phyloP scores from a whole-genome alignment of 2,888 invertebrate genomes.

The Augochlorella aurata region DNA sequence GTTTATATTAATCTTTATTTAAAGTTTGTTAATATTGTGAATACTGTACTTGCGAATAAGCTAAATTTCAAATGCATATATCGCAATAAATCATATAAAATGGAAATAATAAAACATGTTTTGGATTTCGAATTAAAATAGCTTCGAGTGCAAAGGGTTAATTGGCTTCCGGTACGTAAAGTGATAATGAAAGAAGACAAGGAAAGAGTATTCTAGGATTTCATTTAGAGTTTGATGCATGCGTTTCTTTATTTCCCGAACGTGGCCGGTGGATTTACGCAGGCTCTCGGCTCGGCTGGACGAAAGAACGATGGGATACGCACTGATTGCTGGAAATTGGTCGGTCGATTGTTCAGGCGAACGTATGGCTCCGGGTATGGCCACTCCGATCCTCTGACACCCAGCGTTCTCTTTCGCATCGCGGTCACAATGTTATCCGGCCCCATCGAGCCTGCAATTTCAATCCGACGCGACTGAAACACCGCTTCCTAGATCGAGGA shows the following conservation, averaged over 20 bases:
- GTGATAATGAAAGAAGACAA: background rate
- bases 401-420: constrained; percentile 38
- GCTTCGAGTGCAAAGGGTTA: too few relatives aligned
- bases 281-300: constrained; percentile 12
- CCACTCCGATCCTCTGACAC: constrained; percentile 28
- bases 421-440: constrained; percentile 69
- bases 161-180: too few relatives aligned
- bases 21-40: too few relatives aligned
- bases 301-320: constrained; percentile 47
- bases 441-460: constrained; percentile 68
- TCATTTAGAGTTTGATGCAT: background rate
- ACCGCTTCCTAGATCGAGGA: constrained; percentile 71
- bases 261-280: background rate
- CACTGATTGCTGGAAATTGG: constrained; percentile 57
- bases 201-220: background rate
- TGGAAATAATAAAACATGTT: too few relatives aligned
- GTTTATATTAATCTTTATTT: too few relatives aligned
- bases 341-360: constrained; percentile 57
- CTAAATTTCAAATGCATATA: too few relatives aligned
- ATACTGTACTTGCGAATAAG: too few relatives aligned
- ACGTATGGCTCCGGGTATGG: constrained; percentile 29
- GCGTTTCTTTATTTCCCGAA: constrained; percentile 6
- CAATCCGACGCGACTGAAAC: constrained; percentile 70
- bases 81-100: too few relatives aligned
- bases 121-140: too few relatives aligned